Evolutionary conservation across 2,888 invertebrate species (phyloP), one percentile per base, ranked within the genome.

Genomic region (Globia sparganii): DNA sequence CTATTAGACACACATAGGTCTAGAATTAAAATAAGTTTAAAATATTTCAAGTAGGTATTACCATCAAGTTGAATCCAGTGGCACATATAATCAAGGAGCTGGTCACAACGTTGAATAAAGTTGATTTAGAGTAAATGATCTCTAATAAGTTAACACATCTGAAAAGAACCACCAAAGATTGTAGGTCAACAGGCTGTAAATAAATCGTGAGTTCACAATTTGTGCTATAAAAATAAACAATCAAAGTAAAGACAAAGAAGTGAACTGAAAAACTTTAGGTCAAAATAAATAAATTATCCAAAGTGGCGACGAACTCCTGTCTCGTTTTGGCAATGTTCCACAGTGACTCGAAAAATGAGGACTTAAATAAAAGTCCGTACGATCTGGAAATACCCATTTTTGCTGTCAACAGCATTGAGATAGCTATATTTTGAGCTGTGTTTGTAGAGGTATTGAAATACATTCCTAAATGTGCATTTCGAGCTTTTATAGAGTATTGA

Each of bases 51-150:
- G 9, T 1, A 18, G 34, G 9, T 1, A 62, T 68, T 77, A 94
- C 94, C 91, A 89, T 88, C 0, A 93, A 81, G 82, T 95, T 95
- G 66, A 95, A 94, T 11, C 93, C 94, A 11, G 92, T 87, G 9
- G 92, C 89, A 72, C 95, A 95, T 73, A 95, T 92, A 3, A 93
- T 88, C 37, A 94, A 77, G 2, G 94, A 93, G 72, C 95, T 94
- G 0, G 90, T 90, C 25, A 91, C 70, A 0, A 93, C 91, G 69
- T 94, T 94, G 21, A 90, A 90, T 13, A 95, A 88, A 67, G 91
- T 91, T 0, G 94, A 92, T 80, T 91, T 92, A 0, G 92, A 90
- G 80, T 90, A 93, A 58, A 92, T 89, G 4, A 69, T 78, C 66
- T 94, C 93, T 46, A 95, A 81, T 80, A 93, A 81, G 62, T 88